Percentiles rank a stretch among this genome's conserved stretches.
phyloP scores from a whole-genome alignment of 37 sponge, comb jelly and placozoan genomes.

The Halisarca cf. caerulea region DNA sequence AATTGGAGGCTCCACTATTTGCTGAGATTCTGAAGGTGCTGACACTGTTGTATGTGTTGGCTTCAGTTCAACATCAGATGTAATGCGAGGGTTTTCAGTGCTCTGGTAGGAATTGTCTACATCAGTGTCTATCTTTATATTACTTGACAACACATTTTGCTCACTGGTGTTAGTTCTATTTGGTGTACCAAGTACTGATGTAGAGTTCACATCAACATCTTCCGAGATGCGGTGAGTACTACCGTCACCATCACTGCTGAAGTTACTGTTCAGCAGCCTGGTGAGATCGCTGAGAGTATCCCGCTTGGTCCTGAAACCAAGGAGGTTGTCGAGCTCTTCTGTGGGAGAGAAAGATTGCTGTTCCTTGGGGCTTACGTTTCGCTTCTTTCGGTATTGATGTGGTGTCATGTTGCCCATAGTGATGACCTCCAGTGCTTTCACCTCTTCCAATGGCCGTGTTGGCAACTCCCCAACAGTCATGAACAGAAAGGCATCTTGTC shows the following conservation, averaged over 20 bases:
- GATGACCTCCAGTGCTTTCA: neutral
- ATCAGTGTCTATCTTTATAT: too few species aligned
- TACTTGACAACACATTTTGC: too few species aligned
- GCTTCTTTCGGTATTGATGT: neutral
- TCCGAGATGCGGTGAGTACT: too few species aligned
- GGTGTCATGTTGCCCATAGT: conserved; percentile 2
- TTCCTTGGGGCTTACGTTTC: neutral
- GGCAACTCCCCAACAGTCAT: conserved; percentile 19
- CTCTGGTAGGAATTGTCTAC: too few species aligned
- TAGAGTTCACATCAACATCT: too few species aligned
- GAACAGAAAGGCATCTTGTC: conserved; percentile 66
- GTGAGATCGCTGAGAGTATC: neutral
- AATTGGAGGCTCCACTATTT: too few species aligned
- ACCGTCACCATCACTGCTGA: neutral
- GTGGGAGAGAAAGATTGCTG: neutral
- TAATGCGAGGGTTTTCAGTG: too few species aligned
- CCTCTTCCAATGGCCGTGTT: conserved; percentile 7
- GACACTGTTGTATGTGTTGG: too few species aligned
- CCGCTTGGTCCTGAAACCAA: neutral
- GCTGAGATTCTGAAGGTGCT: too few species aligned
- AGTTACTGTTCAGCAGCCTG: neutral
- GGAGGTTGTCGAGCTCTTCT: neutral
- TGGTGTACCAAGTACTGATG: too few species aligned
- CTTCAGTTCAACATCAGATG: too few species aligned
- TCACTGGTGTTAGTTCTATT: too few species aligned